Percentiles rank a stretch among this genome's conserved stretches.
Evolutionary conservation across 2,797 vertebrate species (phyloP).

Genomic region (Coregonus sp.): DNA sequence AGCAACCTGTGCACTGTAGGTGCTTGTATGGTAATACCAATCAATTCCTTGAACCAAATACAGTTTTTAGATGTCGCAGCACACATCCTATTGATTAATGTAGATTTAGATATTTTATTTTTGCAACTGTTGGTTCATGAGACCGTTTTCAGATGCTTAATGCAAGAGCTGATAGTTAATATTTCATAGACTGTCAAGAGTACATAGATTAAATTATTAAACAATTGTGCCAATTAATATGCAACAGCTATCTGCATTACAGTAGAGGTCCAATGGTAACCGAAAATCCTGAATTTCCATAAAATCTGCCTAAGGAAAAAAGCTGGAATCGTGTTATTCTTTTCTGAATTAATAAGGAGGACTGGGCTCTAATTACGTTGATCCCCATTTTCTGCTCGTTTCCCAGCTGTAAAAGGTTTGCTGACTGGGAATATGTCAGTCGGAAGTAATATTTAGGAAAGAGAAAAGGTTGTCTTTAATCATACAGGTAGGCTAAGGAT

Average conservation of each 20-base stretch:
- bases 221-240: constrained; percentile 35
- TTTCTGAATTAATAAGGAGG: constrained; percentile 35
- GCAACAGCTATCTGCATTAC: constrained; percentile 20
- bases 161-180: constrained; percentile 50
- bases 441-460: constrained; percentile 1
- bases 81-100: neutral
- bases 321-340: constrained; percentile 13
- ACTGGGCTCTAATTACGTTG: constrained; percentile 30
- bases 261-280: neutral
- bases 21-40: constrained; percentile 35
- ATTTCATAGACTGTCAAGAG: constrained; percentile 48
- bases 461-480: constrained; percentile 25
- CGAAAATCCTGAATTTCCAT: constrained; percentile 18
- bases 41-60: constrained; percentile 1
- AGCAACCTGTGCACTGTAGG: constrained; percentile 64
- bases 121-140: constrained; percentile 12
- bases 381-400: constrained; percentile 43
- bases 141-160: constrained; percentile 19
- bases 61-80: neutral
- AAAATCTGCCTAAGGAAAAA: neutral
- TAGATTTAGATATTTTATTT: neutral
- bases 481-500: constrained; percentile 31
- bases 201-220: constrained; percentile 42
- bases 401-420: constrained; percentile 38
- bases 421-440: constrained; percentile 12